Base-by-base conservation (phyloP, 2,797 vertebrate genomes). In the Sebastes minor region DNA sequence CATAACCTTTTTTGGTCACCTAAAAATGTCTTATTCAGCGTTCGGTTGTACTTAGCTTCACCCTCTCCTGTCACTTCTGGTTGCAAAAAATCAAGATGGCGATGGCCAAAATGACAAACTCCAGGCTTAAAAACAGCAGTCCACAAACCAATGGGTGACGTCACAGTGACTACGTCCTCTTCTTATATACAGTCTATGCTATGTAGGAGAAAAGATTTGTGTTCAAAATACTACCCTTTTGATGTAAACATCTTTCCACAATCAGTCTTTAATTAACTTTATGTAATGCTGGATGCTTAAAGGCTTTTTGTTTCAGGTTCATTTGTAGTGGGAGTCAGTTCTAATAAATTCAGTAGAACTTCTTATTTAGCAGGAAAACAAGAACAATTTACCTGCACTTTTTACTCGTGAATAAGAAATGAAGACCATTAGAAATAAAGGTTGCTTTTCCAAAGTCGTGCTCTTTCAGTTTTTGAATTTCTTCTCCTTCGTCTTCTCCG, bases 401-500 rank as follows among this genome's bases (percentile, higher is more conserved):
- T 90, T 84, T 66, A 49, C 71, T 85, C 82, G 87, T 90, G 85
- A 93, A 94, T 93, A 85, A 86, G 38, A 87, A 87, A 93, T 77
- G 59, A 86, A 75, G 62, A 46, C 72, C 46, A 81, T 86, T 88
- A 84, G 72, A 87, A 86, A 82, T 84, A 87, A 86, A 84, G 65
- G 67, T 83, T 89, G 83, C 60, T 82, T 88, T 85, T 84, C 60
- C 49, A 80, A 61, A 86, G 35, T 80, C 23, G 9, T 70, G 64
- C 52, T 75, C 65, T 81, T 75, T 83, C 66, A 84, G 65, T 63
- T 65, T 80, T 82, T 83, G 32, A 74, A 75, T 84, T 80, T 80
- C 46, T 75, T 71, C 71, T 56, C 53, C 4, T 84, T 11, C 9
- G 4, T 82, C 69, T 72, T 65, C 32, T 70, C n/a, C 6, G 42